Evolutionary conservation across 2,888 invertebrate species (phyloP).

Genomic region (Lycophotia porphyrea): DNA sequence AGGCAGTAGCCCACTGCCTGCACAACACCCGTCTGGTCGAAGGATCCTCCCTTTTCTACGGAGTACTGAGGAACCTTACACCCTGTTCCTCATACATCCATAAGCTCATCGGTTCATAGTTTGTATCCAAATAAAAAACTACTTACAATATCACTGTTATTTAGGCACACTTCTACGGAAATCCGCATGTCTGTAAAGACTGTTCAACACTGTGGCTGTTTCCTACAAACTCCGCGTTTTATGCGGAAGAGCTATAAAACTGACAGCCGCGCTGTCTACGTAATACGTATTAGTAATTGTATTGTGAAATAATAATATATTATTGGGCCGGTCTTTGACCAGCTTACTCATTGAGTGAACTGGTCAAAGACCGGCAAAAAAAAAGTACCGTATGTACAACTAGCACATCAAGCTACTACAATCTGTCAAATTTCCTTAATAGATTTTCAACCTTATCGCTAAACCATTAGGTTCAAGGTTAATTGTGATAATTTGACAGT

Average conservation of each 20-base stretch:
- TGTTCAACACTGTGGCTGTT: slow-evolving; percentile 1
- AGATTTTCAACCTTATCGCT: no score
- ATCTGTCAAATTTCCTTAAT: no score
- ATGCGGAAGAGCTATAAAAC: slow-evolving; percentile 18
- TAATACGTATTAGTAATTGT: neutral
- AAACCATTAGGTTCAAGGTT: no score
- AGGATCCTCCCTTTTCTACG: no score
- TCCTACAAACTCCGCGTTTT: neutral
- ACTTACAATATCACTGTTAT: neutral
- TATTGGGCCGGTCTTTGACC: no score
- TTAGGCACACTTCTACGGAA: neutral
- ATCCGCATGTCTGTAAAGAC: slow-evolving; percentile 9
- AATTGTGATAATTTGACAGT: no score
- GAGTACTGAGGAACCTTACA: neutral
- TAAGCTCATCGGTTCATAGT: neutral
- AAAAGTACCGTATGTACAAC: no score
- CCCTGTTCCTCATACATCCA: neutral
- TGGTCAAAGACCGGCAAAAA: neutral
- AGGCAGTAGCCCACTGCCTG: no score
- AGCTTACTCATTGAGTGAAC: neutral
- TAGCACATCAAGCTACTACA: no score
- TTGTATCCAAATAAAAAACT: neutral
- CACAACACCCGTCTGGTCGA: no score
- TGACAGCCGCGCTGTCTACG: neutral
- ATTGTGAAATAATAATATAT: slow-evolving; percentile 23